Evolutionary conservation across 2,888 invertebrate genomes (phyloP).

Genomic region (Dolichopus griseipennis): DNA sequence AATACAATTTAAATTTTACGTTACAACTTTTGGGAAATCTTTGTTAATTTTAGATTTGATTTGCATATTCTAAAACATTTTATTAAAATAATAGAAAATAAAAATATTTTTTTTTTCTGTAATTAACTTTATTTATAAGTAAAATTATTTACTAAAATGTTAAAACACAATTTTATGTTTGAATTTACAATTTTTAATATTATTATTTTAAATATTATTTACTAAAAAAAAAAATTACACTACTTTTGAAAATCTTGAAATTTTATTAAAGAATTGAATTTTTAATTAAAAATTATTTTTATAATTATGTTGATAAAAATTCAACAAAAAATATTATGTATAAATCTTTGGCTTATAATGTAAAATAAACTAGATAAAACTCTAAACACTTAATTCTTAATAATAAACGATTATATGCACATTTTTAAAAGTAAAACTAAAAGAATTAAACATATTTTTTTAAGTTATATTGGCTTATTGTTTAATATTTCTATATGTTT

Average conservation of each 20-base stretch:
- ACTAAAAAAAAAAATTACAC: not conserved
- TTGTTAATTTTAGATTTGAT: no score
- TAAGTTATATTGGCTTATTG: no score
- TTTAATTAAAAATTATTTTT: not conserved
- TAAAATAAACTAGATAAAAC: conserved; percentile 6
- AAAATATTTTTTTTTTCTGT: no score
- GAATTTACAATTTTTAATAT: not conserved
- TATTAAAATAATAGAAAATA: no score
- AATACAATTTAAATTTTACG: no score
- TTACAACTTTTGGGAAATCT: no score
- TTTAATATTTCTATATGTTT: no score
- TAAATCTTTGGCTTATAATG: conserved; percentile 5
- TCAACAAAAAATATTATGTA: not conserved
- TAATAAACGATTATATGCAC: not conserved
- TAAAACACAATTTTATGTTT: conserved; percentile 1
- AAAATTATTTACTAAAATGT: not conserved
- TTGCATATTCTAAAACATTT: no score
- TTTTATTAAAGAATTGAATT: not conserved
- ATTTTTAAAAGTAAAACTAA: not conserved
- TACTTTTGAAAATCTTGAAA: not conserved
- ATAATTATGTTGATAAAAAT: conserved; percentile 2
- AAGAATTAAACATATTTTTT: not conserved
- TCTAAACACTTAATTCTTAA: not conserved
- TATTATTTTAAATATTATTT: not conserved
- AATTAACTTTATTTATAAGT: not conserved